Percentiles rank a stretch among this genome's conserved stretches.
These are phyloP conservation scores for Myotis pilosus DNA, from an alignment of 2,797 vertebrate genomes.

Conservation along the genomic window DNA sequence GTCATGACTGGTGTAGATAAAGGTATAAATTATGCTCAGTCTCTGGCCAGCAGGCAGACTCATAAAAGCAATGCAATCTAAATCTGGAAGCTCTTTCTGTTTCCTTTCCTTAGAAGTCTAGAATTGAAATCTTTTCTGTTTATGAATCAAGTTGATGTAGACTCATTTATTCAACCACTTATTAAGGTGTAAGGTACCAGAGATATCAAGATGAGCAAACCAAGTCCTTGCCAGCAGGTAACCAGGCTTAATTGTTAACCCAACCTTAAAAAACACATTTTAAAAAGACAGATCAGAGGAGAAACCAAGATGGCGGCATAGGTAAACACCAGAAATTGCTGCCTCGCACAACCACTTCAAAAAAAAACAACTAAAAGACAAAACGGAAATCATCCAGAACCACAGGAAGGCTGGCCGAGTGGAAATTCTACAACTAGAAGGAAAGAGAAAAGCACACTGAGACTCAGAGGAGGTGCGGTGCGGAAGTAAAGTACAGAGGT, in stretches of 20 bases:
- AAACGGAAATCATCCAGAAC: no score
- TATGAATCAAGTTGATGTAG: not conserved
- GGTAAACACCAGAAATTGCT: no score
- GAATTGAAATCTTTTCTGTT: not conserved
- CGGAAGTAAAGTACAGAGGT: no score
- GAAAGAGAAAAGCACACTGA: no score
- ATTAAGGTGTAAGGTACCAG: not conserved
- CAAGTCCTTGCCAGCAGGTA: not conserved
- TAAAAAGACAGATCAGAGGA: slow-evolving; percentile 54
- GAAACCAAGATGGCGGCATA: no score
- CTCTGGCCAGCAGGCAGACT: not conserved
- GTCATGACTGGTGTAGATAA: not conserved
- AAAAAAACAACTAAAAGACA: no score
- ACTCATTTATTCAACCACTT: not conserved
- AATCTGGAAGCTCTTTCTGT: not conserved
- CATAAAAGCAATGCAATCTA: not conserved
- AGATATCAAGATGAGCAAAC: not conserved
- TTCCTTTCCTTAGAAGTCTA: not conserved
- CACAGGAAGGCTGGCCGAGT: no score
- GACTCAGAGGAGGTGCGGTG: no score
- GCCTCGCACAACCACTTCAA: no score
- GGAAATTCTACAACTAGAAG: no score
- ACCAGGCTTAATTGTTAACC: not conserved
- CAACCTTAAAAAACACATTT: not conserved
- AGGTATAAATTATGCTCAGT: not conserved